A percentile compares a stretch with the other conserved stretches of the same genome.
Conservation (phyloP, 2,113 vertebrate species). For the Entomyzon cyanotis region DNA sequence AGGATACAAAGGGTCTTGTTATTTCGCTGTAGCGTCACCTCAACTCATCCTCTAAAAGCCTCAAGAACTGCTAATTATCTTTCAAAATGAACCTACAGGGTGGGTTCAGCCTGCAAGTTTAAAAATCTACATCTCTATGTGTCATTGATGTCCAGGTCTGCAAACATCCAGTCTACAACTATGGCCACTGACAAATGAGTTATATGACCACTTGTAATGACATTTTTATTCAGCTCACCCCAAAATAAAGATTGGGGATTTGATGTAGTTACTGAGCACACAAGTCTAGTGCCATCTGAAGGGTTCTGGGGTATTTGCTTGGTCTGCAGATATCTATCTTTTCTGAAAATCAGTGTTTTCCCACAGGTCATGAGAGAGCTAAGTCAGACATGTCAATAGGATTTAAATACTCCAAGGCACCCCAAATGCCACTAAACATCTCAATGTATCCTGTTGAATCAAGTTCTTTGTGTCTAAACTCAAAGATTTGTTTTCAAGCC, state of each 20-base stretch:
- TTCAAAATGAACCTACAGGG: background rate
- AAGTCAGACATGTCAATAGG: background rate
- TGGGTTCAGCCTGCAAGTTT: background rate
- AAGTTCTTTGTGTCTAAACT: background rate
- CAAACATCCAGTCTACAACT: background rate
- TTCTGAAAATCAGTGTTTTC: background rate
- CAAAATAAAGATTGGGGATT: background rate
- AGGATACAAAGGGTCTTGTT: background rate
- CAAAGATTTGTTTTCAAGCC: background rate
- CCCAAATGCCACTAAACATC: background rate
- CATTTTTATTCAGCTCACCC: background rate
- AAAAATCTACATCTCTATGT: fast-evolving
- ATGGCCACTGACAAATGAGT: background rate
- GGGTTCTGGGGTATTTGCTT: background rate
- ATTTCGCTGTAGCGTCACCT: background rate
- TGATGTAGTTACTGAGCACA: background rate
- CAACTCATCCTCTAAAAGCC: background rate
- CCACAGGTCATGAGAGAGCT: background rate
- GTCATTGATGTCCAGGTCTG: background rate
- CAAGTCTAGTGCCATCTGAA: background rate
- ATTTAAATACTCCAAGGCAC: background rate
- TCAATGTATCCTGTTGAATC: background rate
- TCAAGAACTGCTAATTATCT: background rate
- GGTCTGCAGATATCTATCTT: background rate
- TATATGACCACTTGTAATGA: background rate